Percentiles rank a stretch among this genome's conserved stretches.
phyloP scores from a whole-genome alignment of 2,888 invertebrate species.

The Alcis repandata region DNA sequence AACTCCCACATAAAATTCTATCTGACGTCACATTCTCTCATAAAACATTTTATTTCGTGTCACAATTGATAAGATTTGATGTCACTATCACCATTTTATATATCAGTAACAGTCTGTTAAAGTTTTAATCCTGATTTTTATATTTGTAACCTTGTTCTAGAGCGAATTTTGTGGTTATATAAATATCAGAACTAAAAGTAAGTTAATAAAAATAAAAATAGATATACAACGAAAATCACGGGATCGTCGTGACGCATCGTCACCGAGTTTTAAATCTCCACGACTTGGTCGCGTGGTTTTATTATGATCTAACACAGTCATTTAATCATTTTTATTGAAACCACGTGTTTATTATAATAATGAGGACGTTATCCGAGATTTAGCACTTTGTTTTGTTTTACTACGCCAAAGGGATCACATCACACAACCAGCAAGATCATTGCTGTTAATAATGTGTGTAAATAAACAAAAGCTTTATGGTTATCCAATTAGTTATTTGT shows the following conservation, averaged over 20 bases:
- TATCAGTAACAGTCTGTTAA: constrained; percentile 10
- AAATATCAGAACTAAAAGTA: constrained; percentile 18
- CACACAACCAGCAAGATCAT: too few species aligned
- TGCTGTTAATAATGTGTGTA: too few species aligned
- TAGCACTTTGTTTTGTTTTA: too few species aligned
- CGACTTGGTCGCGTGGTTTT: background rate
- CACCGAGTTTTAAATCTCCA: background rate
- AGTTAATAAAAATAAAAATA: too few species aligned
- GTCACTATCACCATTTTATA: constrained; percentile 9
- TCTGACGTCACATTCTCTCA: background rate
- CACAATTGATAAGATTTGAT: background rate
- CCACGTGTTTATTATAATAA: too few species aligned
- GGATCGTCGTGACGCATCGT: constrained; percentile 2
- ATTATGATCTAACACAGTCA: background rate
- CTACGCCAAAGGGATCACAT: too few species aligned
- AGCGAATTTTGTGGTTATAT: constrained; percentile 1
- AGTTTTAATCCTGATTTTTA: constrained; percentile 8
- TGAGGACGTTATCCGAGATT: too few species aligned
- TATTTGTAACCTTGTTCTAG: constrained; percentile 15
- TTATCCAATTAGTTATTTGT: too few species aligned
- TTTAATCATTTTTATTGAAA: background rate
- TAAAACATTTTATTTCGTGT: background rate
- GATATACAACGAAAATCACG: constrained; percentile 20
- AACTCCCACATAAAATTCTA: constrained; percentile 4
- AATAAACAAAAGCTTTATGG: too few species aligned